Evolutionary conservation across 2,113 vertebrate species (phyloP).

Genomic region (Acanthochromis polyacanthus): DNA sequence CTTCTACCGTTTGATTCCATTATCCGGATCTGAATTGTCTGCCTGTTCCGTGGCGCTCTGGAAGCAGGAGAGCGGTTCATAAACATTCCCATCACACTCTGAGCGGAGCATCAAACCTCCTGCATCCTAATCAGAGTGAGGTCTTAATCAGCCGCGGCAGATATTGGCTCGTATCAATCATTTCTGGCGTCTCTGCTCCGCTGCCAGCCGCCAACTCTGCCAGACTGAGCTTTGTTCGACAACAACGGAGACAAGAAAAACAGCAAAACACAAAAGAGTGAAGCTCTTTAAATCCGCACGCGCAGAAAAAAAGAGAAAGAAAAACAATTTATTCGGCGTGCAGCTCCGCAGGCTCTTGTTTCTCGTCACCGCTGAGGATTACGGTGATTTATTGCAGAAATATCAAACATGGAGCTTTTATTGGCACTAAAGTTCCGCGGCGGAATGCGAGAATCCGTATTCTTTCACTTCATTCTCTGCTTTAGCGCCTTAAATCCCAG

Average conservation of each 20-base stretch:
- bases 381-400: slow-evolving; percentile 28
- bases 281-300: neutral
- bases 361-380: slow-evolving; percentile 7
- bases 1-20: no score
- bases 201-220: slow-evolving; percentile 16
- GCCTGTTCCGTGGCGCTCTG: no score
- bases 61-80: neutral
- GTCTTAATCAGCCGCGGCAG: slow-evolving; percentile 34
- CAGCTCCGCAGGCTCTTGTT: neutral
- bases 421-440: neutral
- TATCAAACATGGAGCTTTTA: neutral
- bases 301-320: neutral
- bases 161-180: slow-evolving; percentile 39
- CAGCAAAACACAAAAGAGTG: no score
- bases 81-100: neutral
- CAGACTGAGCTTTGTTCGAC: slow-evolving; percentile 19
- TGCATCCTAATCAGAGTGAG: slow-evolving; percentile 15
- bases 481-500: neutral
- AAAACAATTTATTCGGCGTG: slow-evolving; percentile 4
- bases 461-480: neutral
- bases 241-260: neutral
- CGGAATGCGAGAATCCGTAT: neutral
- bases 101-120: neutral
- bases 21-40: no score
- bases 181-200: neutral